These are phyloP conservation scores for Lucifuga dentata DNA, from an alignment of 2,113 vertebrate species.

Conservation along the genomic window DNA sequence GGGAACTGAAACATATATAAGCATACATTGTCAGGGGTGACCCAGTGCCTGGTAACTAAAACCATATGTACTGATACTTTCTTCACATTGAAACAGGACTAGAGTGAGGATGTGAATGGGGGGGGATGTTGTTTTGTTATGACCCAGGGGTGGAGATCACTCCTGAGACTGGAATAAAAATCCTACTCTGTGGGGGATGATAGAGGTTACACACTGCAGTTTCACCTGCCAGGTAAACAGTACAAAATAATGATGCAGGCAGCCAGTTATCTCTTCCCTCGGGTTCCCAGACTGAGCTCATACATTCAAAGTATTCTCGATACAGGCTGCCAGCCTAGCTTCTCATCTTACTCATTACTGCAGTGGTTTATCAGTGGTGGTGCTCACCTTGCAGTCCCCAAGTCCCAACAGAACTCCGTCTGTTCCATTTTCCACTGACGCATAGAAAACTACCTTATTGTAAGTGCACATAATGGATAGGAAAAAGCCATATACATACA, in stretches of 20 bases:
- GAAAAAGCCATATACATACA: neutral
- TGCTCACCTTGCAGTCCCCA: too few species aligned
- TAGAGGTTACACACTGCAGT: neutral
- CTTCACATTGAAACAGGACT: conserved; percentile 6
- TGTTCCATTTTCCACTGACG: too few species aligned
- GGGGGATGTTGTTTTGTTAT: too few species aligned
- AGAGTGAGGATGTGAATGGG: neutral
- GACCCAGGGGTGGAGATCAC: neutral
- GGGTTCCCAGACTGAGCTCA: neutral
- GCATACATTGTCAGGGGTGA: neutral
- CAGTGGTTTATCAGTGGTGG: neutral
- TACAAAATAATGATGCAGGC: neutral
- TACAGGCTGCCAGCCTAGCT: neutral
- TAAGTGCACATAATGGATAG: too few species aligned
- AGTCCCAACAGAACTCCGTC: too few species aligned
- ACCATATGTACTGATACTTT: conserved; percentile 30
- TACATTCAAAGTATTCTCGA: neutral
- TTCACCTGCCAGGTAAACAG: neutral
- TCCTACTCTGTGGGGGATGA: neutral
- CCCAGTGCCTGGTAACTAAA: conserved; percentile 21
- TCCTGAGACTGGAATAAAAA: neutral
- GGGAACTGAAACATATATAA: neutral
- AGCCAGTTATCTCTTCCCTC: neutral
- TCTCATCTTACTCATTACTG: neutral
- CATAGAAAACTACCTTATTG: too few species aligned